Base-by-base conservation (phyloP, 2,113 vertebrate species). In the Oreochromis aureus region DNA sequence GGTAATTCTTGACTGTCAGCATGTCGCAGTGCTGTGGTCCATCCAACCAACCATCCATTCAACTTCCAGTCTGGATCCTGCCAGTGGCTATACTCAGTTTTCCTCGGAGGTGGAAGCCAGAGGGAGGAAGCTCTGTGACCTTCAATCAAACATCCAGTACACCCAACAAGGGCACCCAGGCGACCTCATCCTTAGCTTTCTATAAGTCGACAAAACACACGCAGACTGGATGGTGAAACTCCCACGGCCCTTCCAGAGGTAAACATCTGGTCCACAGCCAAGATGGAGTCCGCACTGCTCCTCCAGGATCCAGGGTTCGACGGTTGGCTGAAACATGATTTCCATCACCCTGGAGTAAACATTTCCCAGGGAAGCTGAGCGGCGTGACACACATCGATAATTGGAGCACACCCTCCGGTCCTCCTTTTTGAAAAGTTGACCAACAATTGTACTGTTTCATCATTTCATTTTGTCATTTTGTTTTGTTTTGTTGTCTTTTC, bases 371-470 rank as follows among this genome's bases (percentile, higher is more conserved):
- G 16, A 61, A 34, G 34, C 32, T 69, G 1, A 66, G n/a, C 7
- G 1, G 1, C 5, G 1, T 3, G 12, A 71, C 41, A 73, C 39
- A 66, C 10, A 39, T 73, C 3, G 0, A 73, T 46, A 46, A 44
- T 16, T 41, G 19, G 10, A 69, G 63, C 34, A 22, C 63, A 69
- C n/a, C 19, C 12, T 69, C 63, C 36, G 1, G 4, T 22, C 19
- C 19, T 5, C n/a, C 36, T 24, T 69, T 22, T 22, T 41, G n/a
- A 46, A 44, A 46, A 71, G 22, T 15, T 71, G 7, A 6, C 0
- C 2, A 0, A 0, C 66, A 71, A 15, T 0, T 69, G 5, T 13
- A 71, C 36, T 24, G 12, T 41, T 41, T 69, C 1, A 19, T 19
- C 1, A 5, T 11, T 34, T 63, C 5, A 6, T 19, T 63, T 61